Base-by-base conservation (phyloP, 2,797 vertebrate genomes). In the Lacerta agilis region DNA sequence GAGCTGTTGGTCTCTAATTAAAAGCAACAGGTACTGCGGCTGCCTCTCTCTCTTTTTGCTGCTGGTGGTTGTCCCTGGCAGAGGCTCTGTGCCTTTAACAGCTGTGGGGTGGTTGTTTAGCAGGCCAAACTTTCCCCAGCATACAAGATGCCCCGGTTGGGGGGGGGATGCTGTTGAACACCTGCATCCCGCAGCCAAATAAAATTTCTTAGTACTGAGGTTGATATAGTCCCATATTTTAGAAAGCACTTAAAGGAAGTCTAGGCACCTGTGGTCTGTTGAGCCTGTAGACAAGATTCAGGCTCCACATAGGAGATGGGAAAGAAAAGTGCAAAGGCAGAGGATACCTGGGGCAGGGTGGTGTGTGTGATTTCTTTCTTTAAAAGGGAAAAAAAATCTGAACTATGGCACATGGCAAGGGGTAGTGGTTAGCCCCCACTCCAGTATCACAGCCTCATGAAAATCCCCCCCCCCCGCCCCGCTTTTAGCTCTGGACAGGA, bases 1-100 rank as follows among this genome's bases (percentile, higher is more conserved):
- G 55, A 90, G n/a, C 36, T 87, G 6, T 18, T 8, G 43, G n/a
- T 87, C 79, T 41, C 45, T 41, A 88, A 89, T 80, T 86, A 87
- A 92, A 91, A 87, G 17, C 45, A 83, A 45, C 67, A 1, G 85
- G 17, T 72, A 8, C 15, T 6, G 23, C 49, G n/a, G 38, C n/a
- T 18, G 36, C 9, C 15, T 36, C 5, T 43, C 20, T 41, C 25
- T 76, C 1, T 43, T 23, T 25, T 36, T 73, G 71, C 71, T 27
- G 33, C n/a, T 20, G 17, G 1, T 64, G 17, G 61, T 76, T 67
- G 4, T 73, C 45, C 38, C 79, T 67, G 49, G 49, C 79, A 82
- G 33, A 82, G n/a, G 58, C 38, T 55, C 61, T 82, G 58, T 49
- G 41, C 55, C 75, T 87, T 61, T n/a, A 76, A 76, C 8, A 76